Evolutionary conservation across 2,888 invertebrate genomes (phyloP).

Genomic region (Andrena minutula): DNA sequence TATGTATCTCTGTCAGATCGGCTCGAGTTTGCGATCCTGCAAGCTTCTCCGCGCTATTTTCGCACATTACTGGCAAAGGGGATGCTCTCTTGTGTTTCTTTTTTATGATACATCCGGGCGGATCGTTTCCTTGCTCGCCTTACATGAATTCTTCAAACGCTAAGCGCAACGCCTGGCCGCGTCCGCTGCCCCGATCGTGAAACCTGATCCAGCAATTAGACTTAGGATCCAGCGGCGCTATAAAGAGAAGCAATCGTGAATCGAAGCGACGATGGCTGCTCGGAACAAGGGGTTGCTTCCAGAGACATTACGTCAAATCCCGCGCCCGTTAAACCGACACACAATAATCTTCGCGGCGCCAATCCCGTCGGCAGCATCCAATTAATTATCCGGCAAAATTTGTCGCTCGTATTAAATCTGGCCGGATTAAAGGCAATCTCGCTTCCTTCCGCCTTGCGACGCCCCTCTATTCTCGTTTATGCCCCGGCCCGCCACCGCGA

Average conservation of each 20-base stretch:
- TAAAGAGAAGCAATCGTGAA: conserved; percentile 58
- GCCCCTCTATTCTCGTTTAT: conserved; percentile 49
- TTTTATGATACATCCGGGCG: too few relatives aligned
- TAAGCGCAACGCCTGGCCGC: not conserved
- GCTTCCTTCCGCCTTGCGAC: conserved; percentile 66
- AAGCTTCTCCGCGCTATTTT: not conserved
- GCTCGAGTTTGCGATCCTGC: conserved; percentile 4
- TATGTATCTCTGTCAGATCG: conserved; percentile 53
- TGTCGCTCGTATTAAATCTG: conserved; percentile 85
- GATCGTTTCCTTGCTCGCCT: too few relatives aligned
- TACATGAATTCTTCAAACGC: too few relatives aligned
- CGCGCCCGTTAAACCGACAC: conserved; percentile 82
- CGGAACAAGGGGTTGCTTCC: conserved; percentile 63
- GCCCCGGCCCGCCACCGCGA: conserved; percentile 50
- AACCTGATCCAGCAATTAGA: conserved; percentile 61
- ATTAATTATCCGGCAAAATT: conserved; percentile 84
- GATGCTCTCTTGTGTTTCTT: too few relatives aligned
- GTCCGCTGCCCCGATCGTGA: conserved; percentile 15
- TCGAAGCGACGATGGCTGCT: conserved; percentile 64
- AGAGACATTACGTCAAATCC: conserved; percentile 81
- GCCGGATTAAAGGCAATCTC: conserved; percentile 83
- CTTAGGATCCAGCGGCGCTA: conserved; percentile 35
- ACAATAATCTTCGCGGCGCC: conserved; percentile 83
- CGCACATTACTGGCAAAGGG: not conserved
- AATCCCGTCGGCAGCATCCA: conserved; percentile 81